These are phyloP conservation scores for Holacanthus passer DNA, from an alignment of 2,113 vertebrate genomes.

Conservation along the genomic window DNA sequence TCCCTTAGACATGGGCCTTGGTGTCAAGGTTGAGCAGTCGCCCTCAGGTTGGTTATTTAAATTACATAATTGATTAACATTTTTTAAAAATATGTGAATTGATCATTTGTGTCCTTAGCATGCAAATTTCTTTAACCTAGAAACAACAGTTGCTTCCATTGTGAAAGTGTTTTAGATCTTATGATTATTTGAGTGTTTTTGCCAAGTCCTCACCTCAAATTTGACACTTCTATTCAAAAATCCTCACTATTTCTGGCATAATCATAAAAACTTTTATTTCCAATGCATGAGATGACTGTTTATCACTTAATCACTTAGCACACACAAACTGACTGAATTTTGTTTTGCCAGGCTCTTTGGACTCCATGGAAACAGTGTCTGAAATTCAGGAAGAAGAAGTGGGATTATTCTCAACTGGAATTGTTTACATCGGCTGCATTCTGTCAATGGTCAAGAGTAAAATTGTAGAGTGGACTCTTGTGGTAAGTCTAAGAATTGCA, in stretches of 20 bases:
- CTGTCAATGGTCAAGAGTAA: constrained; percentile 61
- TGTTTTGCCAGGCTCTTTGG: constrained; percentile 67
- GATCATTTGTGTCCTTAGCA: background rate
- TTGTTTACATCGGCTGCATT: constrained; percentile 53
- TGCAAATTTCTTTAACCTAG: background rate
- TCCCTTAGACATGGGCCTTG: constrained; percentile 72
- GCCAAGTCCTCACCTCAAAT: background rate
- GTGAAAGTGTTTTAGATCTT: background rate
- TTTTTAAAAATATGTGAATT: background rate
- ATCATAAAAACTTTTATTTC: too few relatives aligned
- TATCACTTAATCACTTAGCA: background rate
- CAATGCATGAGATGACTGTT: background rate
- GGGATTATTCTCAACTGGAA: constrained; percentile 59
- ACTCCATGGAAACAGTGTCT: constrained; percentile 62
- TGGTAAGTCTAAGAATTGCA: constrained; percentile 83
- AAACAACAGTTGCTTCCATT: background rate
- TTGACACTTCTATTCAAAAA: background rate
- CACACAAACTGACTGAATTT: constrained; percentile 2
- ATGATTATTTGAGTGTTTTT: background rate
- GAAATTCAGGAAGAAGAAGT: constrained; percentile 66
- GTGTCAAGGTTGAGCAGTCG: constrained; percentile 68
- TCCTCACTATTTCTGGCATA: background rate
- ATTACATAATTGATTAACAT: background rate
- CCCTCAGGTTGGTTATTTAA: constrained; percentile 75
- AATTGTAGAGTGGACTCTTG: constrained; percentile 68